Evolutionary conservation across 1,140 invertebrate genomes (phyloP), one percentile per base, ranked within the genome.

Genomic region (Euglossa dilemma): DNA sequence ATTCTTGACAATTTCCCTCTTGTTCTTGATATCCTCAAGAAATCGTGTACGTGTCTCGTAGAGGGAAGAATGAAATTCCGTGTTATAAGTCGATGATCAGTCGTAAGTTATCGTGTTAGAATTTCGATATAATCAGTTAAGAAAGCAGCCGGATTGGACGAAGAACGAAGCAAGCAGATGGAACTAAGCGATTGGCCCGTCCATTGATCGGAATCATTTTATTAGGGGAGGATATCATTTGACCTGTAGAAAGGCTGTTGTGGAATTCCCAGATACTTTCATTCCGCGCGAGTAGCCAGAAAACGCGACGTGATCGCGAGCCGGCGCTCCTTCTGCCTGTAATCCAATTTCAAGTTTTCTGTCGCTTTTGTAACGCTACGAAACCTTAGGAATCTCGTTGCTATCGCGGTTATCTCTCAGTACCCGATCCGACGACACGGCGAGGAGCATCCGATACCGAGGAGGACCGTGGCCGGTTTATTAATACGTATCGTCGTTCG

Each of bases 331-430:
- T 20, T 8, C 23, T 63, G 2, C 3, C 69, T 20, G 12, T 80
- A 56, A 80, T 84, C 25, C 69, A 72, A 79, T 72, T 79, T 66
- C 64, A 57, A 63, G 18, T 71, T 72, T 83, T 47, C 50, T n/a
- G 9, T 2, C n/a, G 59, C 20, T 76, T 69, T 69, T 52, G 23
- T 77, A 43, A 23, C 25, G 14, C 18, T 20, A 43, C 52, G 59
- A 79, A 83, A 72, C 67, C 67, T 64, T 79, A 64, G 52, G 20
- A 73, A 52, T 67, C 52, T 54, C 9, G 50, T 2, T 52, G 57
- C 50, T 54, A 45, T 54, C 59, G 66, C 28, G 47, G 5, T 61
- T 54, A 64, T 67, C 69, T 61, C 18, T 20, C 23, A 36, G 28
- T 47, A 50, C 23, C 12, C 14, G 47, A 64, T 52, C 18, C 43